A percentile compares a stretch with the other conserved stretches of the same genome.
Evolutionary conservation across 2,888 invertebrate species (phyloP).

Genomic region (Oscheius sp.): DNA sequence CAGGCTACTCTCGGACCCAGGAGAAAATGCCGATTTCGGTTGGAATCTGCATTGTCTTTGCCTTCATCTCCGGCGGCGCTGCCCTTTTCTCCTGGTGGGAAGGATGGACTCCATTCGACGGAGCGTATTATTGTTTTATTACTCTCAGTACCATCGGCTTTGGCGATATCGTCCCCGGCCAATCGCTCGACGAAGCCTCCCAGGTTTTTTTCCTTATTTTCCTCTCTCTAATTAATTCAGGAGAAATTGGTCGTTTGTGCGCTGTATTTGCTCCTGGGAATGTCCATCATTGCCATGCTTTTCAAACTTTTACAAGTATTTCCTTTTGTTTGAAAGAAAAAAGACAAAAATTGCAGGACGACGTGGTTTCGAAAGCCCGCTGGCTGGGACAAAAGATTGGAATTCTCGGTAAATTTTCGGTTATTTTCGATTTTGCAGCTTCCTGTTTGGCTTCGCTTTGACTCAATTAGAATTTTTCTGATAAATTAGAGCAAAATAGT

Average conservation of each 20-base stretch:
- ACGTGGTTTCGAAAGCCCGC: constrained; percentile 70
- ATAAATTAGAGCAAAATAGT: too few relatives aligned
- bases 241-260: constrained; percentile 70
- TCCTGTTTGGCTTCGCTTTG: neutral
- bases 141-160: constrained; percentile 68
- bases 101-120: constrained; percentile 88
- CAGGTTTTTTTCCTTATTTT: constrained; percentile 36
- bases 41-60: constrained; percentile 86
- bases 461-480: constrained; percentile 5
- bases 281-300: constrained; percentile 83
- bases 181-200: constrained; percentile 66
- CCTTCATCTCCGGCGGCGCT: constrained; percentile 91
- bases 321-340: too few relatives aligned
- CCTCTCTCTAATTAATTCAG: constrained; percentile 18
- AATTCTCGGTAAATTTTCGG: constrained; percentile 65
- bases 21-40: constrained; percentile 79
- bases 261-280: constrained; percentile 72
- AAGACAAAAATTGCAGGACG: too few relatives aligned
- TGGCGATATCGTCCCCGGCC: constrained; percentile 70
- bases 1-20: constrained; percentile 39
- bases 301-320: constrained; percentile 67
- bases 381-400: constrained; percentile 70
- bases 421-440: too few relatives aligned
- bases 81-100: constrained; percentile 91
- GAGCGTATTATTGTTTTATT: constrained; percentile 73